Evolutionary conservation across 1,140 invertebrate species (phyloP).

Genomic region (Bombus superbus): DNA sequence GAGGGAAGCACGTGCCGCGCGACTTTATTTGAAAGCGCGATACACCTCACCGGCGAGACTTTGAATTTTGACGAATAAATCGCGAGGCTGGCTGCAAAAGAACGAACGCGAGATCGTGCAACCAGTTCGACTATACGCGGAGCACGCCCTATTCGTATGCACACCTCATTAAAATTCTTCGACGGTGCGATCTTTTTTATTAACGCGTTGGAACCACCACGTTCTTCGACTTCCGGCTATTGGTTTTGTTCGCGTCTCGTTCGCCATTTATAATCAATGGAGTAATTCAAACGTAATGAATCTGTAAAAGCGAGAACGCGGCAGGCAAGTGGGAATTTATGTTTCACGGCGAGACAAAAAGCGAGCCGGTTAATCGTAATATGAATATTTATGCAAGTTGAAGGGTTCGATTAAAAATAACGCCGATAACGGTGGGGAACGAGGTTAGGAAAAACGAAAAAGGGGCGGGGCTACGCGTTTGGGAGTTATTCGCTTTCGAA

Average conservation of each 20-base stretch:
- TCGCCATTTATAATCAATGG: neutral
- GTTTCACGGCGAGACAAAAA: neutral
- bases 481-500: neutral
- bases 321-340: neutral
- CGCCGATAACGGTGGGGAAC: neutral
- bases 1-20: neutral
- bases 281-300: neutral
- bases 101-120: neutral
- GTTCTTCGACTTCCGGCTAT: neutral
- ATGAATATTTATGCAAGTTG: neutral
- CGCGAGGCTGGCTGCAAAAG: no score
- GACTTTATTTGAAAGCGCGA: conserved; percentile 27
- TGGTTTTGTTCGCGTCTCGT: neutral
- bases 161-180: neutral
- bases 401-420: neutral
- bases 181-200: neutral
- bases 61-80: conserved; percentile 13
- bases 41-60: conserved; percentile 10
- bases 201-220: neutral
- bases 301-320: neutral
- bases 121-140: neutral
- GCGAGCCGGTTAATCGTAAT: neutral
- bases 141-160: no score
- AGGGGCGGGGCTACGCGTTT: neutral
- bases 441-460: neutral